Evolutionary conservation across 92 coral and sea anemone genomes (phyloP).

Genomic region (Phenganax marumi): DNA sequence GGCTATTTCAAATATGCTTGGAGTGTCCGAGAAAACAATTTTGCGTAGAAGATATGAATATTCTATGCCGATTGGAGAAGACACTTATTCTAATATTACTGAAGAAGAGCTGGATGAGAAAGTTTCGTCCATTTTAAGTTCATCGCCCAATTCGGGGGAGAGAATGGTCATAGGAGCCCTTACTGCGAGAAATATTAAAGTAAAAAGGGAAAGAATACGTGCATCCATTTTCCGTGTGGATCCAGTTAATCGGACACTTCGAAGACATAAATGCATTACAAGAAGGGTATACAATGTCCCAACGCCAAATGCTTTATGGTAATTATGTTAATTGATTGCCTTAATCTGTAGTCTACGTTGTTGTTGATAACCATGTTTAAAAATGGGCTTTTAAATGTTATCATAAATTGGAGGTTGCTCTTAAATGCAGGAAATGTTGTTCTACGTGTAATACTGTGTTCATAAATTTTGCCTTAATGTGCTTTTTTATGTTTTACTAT

Average conservation of each 20-base stretch:
- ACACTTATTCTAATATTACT: not conserved
- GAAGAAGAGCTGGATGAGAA: not conserved
- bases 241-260: constrained; percentile 7
- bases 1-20: constrained; percentile 52
- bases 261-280: constrained; percentile 3
- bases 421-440: too few species aligned
- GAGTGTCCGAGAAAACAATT: constrained; percentile 59
- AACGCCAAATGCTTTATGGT: constrained; percentile 33
- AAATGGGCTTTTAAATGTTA: too few species aligned
- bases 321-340: not conserved
- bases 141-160: constrained; percentile 23
- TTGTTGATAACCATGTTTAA: too few species aligned
- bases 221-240: constrained; percentile 10
- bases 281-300: constrained; percentile 32
- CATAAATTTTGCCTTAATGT: too few species aligned
- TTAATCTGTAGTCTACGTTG: too few species aligned
- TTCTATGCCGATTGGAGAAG: constrained; percentile 17
- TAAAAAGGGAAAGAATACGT: constrained; percentile 22
- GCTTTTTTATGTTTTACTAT: too few species aligned
- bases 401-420: too few species aligned
- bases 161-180: constrained; percentile 27
- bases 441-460: too few species aligned
- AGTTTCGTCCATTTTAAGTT: not conserved
- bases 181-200: constrained; percentile 17
- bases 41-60: constrained; percentile 44